These are phyloP conservation scores for Brachyhypopomus occidentalis DNA, from an alignment of 2,113 vertebrate species.

Conservation along the genomic window DNA sequence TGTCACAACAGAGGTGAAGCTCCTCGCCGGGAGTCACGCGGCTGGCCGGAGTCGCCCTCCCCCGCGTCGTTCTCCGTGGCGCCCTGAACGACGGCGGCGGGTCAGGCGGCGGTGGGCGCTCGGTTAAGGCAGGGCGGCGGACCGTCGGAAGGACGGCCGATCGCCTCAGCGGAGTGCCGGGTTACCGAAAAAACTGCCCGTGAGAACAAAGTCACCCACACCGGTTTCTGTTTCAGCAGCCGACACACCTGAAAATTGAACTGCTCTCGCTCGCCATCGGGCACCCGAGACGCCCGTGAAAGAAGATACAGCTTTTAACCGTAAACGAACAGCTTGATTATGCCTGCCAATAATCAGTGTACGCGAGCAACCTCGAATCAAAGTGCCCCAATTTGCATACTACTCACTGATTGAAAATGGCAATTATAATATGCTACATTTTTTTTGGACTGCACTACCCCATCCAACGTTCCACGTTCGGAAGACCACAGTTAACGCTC, in stretches of 20 bases:
- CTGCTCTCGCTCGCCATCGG: not conserved
- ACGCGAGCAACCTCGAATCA: too few species aligned
- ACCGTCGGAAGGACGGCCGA: slow-evolving; percentile 18
- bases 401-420: too few species aligned
- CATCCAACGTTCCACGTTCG: too few species aligned
- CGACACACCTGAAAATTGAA: slow-evolving; percentile 23
- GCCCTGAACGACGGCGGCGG: not conserved
- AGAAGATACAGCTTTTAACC: not conserved
- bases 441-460: too few species aligned
- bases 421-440: too few species aligned
- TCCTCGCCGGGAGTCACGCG: not conserved
- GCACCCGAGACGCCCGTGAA: not conserved
- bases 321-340: not conserved
- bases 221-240: slow-evolving; percentile 3
- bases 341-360: not conserved
- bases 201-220: slow-evolving; percentile 4
- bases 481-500: too few species aligned
- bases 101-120: not conserved
- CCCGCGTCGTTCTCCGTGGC: not conserved
- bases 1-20: slow-evolving; percentile 6
- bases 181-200: slow-evolving; percentile 38
- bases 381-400: too few species aligned
- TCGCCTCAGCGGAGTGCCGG: slow-evolving; percentile 23
- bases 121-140: not conserved
- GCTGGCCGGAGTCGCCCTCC: not conserved